Evolutionary conservation across 1,140 invertebrate species (phyloP), one percentile per base, ranked within the genome.

Genomic region (Lucilia cuprina): DNA sequence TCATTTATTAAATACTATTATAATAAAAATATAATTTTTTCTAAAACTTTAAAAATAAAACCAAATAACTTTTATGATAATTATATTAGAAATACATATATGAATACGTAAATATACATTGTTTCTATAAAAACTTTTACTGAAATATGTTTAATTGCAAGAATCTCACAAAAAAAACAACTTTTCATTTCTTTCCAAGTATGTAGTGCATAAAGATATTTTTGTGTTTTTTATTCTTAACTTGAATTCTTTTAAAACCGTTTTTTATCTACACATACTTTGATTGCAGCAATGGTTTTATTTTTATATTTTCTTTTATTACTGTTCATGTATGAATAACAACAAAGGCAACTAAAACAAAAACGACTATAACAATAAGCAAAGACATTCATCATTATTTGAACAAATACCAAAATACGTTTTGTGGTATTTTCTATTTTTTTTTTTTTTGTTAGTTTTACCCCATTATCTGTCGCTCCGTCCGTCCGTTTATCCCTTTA

Each of bases 371-470:
- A 80, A 70, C 65, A 21, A 70, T 70, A 70, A 19, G n/a, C 5
- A 80, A 49, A 80, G 77, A 80, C 77, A 80, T 80, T 80, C 77
- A 80, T 80, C 77, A 80, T 80, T 80, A 80, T 80, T 80, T 25
- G 77, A 49, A 50, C 77, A 80, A 80, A 80, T 80, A 80, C 41
- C n/a, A 9, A 21, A 80, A 80, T 80, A 80, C 41, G 50, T 80
- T 80, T 49, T 80, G 77, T 80, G 77, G 77, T 80, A 19, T 8
- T 47, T 70, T 21, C 10, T 70, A 9, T 60, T 2, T 60, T 60
- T 60, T 8, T 35, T 78, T 41, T 75, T 41, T 77, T 17, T 77
- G 74, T 41, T 41, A 41, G 34, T 2, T 35, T 78, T 49, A 50
- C 12, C 10, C 77, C 12, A 17, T 17, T 55, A 13, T 55, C 50